Percentiles rank a stretch among this genome's conserved stretches.
phyloP scores from a whole-genome alignment of 23 tunicate genomes.

The Halocynthia roretzi region DNA sequence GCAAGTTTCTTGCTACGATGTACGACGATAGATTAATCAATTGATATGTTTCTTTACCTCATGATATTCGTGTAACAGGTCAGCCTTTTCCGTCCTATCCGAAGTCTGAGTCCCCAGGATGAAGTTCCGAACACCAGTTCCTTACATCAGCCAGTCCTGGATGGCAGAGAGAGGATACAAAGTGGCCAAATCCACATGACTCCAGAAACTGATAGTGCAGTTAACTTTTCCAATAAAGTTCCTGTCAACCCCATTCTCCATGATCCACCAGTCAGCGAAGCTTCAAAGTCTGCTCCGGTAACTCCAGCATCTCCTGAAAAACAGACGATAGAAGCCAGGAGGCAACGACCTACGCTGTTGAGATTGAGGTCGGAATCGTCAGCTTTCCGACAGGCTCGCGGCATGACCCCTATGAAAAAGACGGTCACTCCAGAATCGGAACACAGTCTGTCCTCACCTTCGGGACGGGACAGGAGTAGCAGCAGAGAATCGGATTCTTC shows the following conservation, averaged over 20 bases:
- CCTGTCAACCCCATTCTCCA: constrained; percentile 8
- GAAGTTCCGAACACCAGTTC: neutral
- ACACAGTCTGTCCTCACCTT: constrained; percentile 11
- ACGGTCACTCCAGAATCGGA: constrained; percentile 15
- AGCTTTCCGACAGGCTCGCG: constrained; percentile 45
- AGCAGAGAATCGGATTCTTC: constrained; percentile 83
- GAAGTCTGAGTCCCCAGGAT: constrained; percentile 44
- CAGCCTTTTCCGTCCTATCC: constrained; percentile 76
- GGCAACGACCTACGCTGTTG: constrained; percentile 63
- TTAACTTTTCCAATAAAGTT: neutral
- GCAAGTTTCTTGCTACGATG: constrained; percentile 18
- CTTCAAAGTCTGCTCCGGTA: constrained; percentile 24
- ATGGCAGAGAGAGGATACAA: constrained; percentile 4
- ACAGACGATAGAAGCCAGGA: constrained; percentile 5
- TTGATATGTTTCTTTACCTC: neutral
- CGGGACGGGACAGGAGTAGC: constrained; percentile 77
- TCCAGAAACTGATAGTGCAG: neutral
- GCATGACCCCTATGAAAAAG: constrained; percentile 3
- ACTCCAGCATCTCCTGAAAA: constrained; percentile 15
- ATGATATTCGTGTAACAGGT: constrained; percentile 31
- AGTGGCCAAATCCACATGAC: neutral
- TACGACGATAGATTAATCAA: neutral
- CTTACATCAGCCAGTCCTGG: neutral
- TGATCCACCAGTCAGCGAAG: neutral
- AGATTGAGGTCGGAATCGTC: constrained; percentile 72